phyloP scores from a whole-genome alignment of 2,113 vertebrate species.

The Daboia siamensis region DNA sequence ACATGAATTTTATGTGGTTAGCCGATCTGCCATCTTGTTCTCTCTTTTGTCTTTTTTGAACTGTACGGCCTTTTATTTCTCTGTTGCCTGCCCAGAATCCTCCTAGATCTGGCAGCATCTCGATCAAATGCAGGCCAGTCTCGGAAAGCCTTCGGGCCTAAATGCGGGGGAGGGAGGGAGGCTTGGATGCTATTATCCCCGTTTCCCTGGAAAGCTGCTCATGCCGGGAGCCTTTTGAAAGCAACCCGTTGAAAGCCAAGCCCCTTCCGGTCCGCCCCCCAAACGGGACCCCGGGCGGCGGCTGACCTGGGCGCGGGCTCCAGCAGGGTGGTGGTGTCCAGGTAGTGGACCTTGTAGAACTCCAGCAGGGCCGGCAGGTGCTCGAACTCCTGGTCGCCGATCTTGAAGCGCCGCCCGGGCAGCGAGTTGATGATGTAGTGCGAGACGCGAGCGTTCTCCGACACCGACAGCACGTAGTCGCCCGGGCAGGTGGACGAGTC shows the following conservation, averaged over 20 bases:
- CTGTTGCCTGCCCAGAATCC: background rate
- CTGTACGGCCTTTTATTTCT: background rate
- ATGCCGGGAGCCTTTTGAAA: too few relatives aligned
- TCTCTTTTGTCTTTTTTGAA: background rate
- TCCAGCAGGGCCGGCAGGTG: conserved; percentile 90
- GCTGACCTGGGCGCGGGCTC: conserved; percentile 92
- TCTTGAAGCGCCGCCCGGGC: conserved; percentile 94
- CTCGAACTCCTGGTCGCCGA: conserved; percentile 97
- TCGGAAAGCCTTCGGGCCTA: background rate
- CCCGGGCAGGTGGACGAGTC: conserved; percentile 97
- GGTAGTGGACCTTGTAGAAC: conserved; percentile 99
- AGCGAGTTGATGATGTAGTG: conserved; percentile 99
- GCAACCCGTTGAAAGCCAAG: too few relatives aligned
- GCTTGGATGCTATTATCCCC: background rate
- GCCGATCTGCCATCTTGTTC: background rate
- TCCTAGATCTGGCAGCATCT: too few relatives aligned
- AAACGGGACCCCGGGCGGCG: too few relatives aligned
- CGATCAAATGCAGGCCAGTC: background rate
- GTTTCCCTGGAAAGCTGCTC: background rate
- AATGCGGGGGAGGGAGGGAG: background rate
- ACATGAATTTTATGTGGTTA: background rate
- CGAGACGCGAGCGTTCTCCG: conserved; percentile 96
- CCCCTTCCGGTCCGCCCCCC: background rate
- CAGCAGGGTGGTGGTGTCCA: conserved; percentile 97
- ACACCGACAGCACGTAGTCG: conserved; percentile 96